phyloP scores from a whole-genome alignment of 2,888 invertebrate genomes.

The Lydus trimaculatus region DNA sequence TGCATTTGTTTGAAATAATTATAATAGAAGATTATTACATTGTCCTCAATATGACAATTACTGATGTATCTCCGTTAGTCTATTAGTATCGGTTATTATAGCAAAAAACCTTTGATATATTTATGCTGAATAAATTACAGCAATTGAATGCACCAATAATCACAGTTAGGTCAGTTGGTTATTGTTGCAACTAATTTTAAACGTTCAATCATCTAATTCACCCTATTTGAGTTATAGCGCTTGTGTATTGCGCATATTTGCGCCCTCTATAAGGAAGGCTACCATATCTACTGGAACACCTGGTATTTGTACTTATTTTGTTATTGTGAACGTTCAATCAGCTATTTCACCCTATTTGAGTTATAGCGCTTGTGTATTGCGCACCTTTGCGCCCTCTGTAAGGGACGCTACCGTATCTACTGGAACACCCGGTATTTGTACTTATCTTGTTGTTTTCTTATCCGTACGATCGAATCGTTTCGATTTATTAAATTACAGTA shows the following conservation, averaged over 20 bases:
- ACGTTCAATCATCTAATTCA: neutral
- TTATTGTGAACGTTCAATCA: too few species aligned
- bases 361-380: too few species aligned
- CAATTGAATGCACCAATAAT: conserved; percentile 9
- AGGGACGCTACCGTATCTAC: too few species aligned
- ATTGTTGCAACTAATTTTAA: neutral
- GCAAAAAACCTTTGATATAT: neutral
- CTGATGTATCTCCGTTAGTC: neutral
- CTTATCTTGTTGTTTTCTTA: too few species aligned
- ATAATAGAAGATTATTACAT: neutral
- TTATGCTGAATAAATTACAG: neutral
- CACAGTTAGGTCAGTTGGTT: neutral
- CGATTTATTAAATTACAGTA: conserved; percentile 8
- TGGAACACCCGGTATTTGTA: too few species aligned
- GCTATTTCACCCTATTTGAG: too few species aligned
- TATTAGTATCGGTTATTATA: neutral
- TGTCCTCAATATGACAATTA: neutral
- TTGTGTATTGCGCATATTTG: too few species aligned
- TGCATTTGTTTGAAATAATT: neutral
- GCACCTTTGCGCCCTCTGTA: too few species aligned
- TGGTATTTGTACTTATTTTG: too few species aligned
- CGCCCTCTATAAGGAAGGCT: too few species aligned
- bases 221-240: neutral
- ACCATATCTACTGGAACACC: too few species aligned
- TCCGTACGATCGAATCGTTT: too few species aligned